A percentile compares a stretch with the other conserved stretches of the same genome.
These are phyloP conservation scores for Tragelaphus buxtoni DNA, from an alignment of 2,113 vertebrate genomes.

Conservation along the genomic window DNA sequence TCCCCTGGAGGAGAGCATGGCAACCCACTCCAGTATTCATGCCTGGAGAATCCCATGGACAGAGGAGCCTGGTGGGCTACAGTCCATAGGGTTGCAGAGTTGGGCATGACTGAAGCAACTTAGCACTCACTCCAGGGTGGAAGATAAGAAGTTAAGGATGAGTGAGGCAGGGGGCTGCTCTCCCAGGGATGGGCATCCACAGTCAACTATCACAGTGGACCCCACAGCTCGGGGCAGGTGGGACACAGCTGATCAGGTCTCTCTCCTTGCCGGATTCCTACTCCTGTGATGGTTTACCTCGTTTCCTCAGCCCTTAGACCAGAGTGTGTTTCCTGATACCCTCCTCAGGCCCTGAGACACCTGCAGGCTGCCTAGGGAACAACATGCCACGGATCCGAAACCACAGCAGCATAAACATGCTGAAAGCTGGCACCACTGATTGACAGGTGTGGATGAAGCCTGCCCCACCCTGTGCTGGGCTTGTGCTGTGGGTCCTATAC, in stretches of 20 bases:
- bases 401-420: background rate
- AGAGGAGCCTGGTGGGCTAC: background rate
- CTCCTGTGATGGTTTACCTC: background rate
- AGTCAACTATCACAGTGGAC: too few relatives aligned
- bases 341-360: background rate
- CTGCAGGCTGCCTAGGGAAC: background rate
- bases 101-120: background rate
- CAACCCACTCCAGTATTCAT: background rate
- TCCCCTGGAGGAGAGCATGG: background rate
- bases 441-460: fast-evolving
- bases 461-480: background rate
- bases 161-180: background rate
- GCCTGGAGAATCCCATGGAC: background rate
- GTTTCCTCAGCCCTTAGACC: background rate
- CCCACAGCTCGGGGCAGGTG: background rate
- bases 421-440: fast-evolving
- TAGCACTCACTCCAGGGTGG: background rate
- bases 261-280: fast-evolving
- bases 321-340: fast-evolving
- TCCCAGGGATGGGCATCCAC: background rate
- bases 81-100: background rate
- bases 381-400: background rate
- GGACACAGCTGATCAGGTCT: fast-evolving
- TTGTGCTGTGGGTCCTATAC: too few relatives aligned
- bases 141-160: background rate